Evolutionary conservation across 2,797 vertebrate genomes (phyloP).

Genomic region (Okamejei kenojei): DNA sequence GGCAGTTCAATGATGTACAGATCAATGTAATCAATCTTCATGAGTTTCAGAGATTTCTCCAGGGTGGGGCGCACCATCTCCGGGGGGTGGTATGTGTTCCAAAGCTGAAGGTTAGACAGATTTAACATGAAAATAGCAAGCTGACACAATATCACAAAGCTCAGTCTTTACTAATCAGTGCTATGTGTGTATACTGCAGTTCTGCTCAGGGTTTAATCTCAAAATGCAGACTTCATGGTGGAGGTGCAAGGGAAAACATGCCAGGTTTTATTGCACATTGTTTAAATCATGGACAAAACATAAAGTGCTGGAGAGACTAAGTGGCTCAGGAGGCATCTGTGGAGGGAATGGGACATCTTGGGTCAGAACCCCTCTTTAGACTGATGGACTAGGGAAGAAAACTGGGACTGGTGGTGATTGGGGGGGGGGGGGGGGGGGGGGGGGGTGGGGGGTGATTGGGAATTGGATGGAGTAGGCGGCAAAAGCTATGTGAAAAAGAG

Average conservation of each 20-base stretch:
- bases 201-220: background rate
- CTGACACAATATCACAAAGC: background rate
- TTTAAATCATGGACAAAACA: background rate
- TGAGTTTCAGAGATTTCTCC: conserved; percentile 67
- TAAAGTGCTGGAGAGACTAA: too few relatives aligned
- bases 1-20: conserved; percentile 87
- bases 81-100: conserved; percentile 74
- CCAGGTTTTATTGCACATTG: background rate
- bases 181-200: background rate
- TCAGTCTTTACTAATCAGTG: too few relatives aligned
- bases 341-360: too few relatives aligned
- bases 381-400: too few relatives aligned
- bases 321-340: too few relatives aligned
- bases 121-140: background rate
- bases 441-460: too few relatives aligned
- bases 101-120: conserved; percentile 59
- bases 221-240: background rate
- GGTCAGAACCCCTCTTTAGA: too few relatives aligned
- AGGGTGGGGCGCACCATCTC: conserved; percentile 69
- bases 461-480: too few relatives aligned
- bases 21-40: conserved; percentile 81
- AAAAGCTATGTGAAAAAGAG: too few relatives aligned
- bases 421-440: too few relatives aligned
- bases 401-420: too few relatives aligned
- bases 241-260: background rate